Evolutionary conservation across 2,797 vertebrate species (phyloP).

Genomic region (Rhynchonycteris naso): DNA sequence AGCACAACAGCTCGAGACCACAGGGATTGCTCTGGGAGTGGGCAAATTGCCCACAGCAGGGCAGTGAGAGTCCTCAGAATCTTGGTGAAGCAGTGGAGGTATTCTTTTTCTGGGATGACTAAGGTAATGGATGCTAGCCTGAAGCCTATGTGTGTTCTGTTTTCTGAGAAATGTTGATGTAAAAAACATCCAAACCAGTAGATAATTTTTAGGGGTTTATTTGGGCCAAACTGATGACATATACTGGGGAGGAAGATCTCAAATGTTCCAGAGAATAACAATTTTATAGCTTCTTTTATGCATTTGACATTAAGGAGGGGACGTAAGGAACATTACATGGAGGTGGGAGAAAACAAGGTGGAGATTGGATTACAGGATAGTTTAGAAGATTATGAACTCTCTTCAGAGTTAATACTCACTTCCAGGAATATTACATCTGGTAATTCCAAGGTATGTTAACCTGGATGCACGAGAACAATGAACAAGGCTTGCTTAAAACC

Average conservation of each 20-base stretch:
- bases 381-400: background rate
- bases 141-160: background rate
- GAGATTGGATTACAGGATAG: background rate
- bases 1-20: background rate
- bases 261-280: background rate
- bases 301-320: background rate
- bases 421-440: background rate
- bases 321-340: background rate
- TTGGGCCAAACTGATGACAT: background rate
- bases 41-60: background rate
- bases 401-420: background rate
- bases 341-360: background rate
- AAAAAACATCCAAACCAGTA: background rate
- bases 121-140: background rate
- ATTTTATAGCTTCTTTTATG: background rate
- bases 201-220: background rate
- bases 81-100: background rate
- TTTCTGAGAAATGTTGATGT: background rate
- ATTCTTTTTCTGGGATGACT: background rate
- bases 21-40: background rate
- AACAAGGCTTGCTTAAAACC: background rate
- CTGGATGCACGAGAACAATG: background rate
- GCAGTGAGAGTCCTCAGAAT: background rate
- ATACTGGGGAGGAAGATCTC: background rate
- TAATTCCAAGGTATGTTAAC: background rate